These are phyloP conservation scores for Hesperia comma DNA, from an alignment of 2,888 invertebrate genomes.

Conservation along the genomic window DNA sequence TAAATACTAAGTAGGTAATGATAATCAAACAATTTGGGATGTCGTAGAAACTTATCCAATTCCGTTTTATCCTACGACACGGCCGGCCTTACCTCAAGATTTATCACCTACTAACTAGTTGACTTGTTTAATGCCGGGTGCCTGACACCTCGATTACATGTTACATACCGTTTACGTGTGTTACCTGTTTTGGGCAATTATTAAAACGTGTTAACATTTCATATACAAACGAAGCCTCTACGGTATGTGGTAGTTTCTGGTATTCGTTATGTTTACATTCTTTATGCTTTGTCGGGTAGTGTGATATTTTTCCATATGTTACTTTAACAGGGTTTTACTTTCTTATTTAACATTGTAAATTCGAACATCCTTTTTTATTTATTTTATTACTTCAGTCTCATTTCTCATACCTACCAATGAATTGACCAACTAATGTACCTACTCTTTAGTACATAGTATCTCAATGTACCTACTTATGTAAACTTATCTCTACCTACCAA, in stretches of 20 bases:
- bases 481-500: no score
- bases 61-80: slow-evolving; percentile 51
- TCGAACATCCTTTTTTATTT: no score
- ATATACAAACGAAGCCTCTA: background rate
- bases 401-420: no score
- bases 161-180: slow-evolving; percentile 10
- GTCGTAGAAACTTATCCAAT: slow-evolving; percentile 71
- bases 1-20: background rate
- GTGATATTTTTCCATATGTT: no score
- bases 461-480: no score
- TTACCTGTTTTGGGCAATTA: slow-evolving; percentile 1
- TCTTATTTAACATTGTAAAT: no score
- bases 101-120: slow-evolving; percentile 53
- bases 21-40: slow-evolving; percentile 61
- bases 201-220: slow-evolving; percentile 1
- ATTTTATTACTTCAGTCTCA: no score
- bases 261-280: no score
- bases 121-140: slow-evolving; percentile 43
- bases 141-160: slow-evolving; percentile 32
- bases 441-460: no score
- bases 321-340: no score
- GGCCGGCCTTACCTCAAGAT: slow-evolving; percentile 48
- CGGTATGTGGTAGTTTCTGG: background rate
- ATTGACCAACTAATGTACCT: no score
- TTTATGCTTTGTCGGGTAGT: no score